Percentiles rank a stretch among this genome's conserved stretches.
Evolutionary conservation across 2,888 invertebrate genomes (phyloP).

Genomic region (Patella pellucida): DNA sequence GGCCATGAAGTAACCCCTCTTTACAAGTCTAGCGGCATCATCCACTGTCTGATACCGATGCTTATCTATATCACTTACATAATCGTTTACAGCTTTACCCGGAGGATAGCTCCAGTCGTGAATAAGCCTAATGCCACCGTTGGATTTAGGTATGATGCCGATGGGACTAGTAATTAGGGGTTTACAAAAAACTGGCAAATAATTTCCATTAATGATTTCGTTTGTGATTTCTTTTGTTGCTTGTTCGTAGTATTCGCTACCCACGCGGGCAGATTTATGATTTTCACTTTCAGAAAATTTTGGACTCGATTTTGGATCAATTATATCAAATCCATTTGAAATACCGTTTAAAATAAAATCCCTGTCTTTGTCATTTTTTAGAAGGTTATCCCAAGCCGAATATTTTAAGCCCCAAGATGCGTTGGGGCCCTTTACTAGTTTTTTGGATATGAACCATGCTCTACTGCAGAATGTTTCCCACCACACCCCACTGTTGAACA

Average conservation of each 20-base stretch:
- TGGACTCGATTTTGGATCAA: neutral
- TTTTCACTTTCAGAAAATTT: neutral
- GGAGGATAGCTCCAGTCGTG: neutral
- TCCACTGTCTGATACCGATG: slow-evolving; percentile 23
- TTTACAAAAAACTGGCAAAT: neutral
- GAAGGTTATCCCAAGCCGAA: neutral
- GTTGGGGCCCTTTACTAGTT: neutral
- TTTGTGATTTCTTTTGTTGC: neutral
- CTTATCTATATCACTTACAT: slow-evolving; percentile 10
- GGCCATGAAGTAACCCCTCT: slow-evolving; percentile 20
- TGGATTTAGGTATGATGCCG: slow-evolving; percentile 6
- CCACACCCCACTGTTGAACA: neutral
- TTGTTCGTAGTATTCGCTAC: neutral
- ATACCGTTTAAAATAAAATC: neutral
- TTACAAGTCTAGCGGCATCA: slow-evolving; percentile 25
- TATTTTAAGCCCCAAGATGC: neutral
- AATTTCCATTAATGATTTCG: slow-evolving; percentile 2
- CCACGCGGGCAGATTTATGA: neutral
- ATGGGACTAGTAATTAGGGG: slow-evolving; percentile 3
- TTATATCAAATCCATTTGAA: neutral
- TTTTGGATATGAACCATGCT: neutral
- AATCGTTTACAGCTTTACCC: slow-evolving; percentile 6
- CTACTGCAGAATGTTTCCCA: neutral
- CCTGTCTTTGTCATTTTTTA: neutral
- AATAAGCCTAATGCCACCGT: slow-evolving; percentile 9